phyloP scores from a whole-genome alignment of 2,113 vertebrate genomes.

The Megaceryle maxima region DNA sequence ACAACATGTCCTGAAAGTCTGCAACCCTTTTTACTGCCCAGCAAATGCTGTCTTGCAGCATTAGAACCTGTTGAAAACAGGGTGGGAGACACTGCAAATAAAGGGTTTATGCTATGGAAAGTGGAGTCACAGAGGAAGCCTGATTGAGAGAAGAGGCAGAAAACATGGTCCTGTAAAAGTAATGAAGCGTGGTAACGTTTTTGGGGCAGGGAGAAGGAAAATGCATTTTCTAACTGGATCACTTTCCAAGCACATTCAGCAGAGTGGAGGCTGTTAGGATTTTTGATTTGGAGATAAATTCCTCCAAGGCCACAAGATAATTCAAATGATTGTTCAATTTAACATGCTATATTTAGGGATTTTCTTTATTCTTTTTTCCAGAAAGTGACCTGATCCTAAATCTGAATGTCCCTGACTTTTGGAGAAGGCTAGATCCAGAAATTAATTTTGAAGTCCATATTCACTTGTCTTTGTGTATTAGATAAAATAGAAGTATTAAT shows the following conservation, averaged over 20 bases:
- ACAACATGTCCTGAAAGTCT: accelerated
- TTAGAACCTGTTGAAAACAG: not conserved
- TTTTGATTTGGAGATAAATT: not conserved
- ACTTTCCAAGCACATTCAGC: not conserved
- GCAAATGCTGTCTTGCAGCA: not conserved
- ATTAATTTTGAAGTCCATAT: not conserved
- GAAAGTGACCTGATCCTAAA: not conserved
- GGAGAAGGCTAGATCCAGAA: not conserved
- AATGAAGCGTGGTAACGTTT: not conserved
- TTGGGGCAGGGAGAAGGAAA: not conserved
- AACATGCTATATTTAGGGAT: not conserved
- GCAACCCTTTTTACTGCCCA: not conserved
- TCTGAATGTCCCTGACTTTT: not conserved
- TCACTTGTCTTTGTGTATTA: not conserved
- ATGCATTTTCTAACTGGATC: not conserved
- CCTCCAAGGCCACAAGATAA: not conserved
- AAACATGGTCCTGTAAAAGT: not conserved
- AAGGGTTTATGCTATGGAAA: not conserved
- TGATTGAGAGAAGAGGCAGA: not conserved
- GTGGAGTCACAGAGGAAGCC: not conserved
- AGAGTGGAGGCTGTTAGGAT: not conserved
- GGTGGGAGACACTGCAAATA: not conserved
- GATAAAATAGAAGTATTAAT: not conserved
- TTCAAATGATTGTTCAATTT: not conserved
- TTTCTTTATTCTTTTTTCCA: not conserved